Evolutionary conservation across 2,797 vertebrate species (phyloP).

Genomic region (Notoglanidium macrostoma): DNA sequence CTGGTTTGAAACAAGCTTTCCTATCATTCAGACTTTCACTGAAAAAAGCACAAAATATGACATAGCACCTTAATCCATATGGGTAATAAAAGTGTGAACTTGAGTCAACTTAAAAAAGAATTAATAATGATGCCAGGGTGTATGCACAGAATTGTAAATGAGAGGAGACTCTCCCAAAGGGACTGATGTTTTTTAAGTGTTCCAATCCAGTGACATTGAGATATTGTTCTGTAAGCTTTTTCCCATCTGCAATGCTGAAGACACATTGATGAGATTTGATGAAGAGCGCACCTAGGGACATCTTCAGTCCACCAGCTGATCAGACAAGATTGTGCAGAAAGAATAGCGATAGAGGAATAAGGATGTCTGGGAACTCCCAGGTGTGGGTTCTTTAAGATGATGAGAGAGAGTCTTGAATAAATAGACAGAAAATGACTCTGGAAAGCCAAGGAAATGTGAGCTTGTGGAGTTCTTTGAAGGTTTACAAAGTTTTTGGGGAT

Average conservation of each 20-base stretch:
- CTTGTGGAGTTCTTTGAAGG: not conserved
- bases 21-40: conserved; percentile 6
- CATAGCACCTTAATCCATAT: conserved; percentile 2
- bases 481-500: not conserved
- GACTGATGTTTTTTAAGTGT: conserved; percentile 35
- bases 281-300: conserved; percentile 35
- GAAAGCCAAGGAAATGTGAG: not conserved
- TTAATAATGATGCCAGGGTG: conserved; percentile 21
- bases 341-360: conserved; percentile 21
- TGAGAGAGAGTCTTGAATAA: conserved; percentile 17
- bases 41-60: not conserved
- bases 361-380: conserved; percentile 38
- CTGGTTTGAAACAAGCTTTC: not conserved
- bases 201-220: conserved; percentile 53
- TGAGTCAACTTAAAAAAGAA: conserved; percentile 36
- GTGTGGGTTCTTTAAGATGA: conserved; percentile 35
- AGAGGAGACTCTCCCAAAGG: conserved; percentile 28
- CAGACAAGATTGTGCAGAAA: conserved; percentile 22
- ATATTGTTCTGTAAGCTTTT: conserved; percentile 48
- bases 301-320: conserved; percentile 42
- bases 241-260: conserved; percentile 42
- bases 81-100: conserved; percentile 40
- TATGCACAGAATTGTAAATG: conserved; percentile 39
- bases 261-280: conserved; percentile 41
- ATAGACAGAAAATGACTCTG: not conserved